Evolutionary conservation across 2,113 vertebrate species (phyloP), one percentile per base, ranked within the genome.

Genomic region (Corythornis madagascariensis): DNA sequence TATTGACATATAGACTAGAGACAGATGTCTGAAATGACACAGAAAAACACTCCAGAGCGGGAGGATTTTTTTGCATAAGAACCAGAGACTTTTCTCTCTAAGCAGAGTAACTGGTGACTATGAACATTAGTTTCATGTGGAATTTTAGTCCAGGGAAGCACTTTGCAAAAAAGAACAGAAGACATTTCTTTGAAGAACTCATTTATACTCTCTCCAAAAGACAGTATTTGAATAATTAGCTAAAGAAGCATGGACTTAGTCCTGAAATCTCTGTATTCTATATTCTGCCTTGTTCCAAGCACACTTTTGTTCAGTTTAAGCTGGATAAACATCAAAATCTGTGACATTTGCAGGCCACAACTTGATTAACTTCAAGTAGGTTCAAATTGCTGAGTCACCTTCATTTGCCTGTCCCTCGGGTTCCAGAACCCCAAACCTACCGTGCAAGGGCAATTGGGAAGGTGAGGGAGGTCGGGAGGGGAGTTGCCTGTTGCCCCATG

Each of bases 31-130:
- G 66, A 90, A 88, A 63, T 73, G 40, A 63, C 72, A 78, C 40
- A 56, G 50, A 57, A 57, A 74, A 86, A 73, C 38, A 82, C 25
- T 35, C 48, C 10, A 10, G 17, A 81, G 90, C 69, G 38, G 81
- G 77, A 90, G 77, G 66, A 93, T 60, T 75, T 89, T 89, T 94
- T 81, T 86, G 42, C 59, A 48, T 66, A 72, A 82, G 74, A 89
- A 66, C n/a, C 45, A 35, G 28, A 75, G 40, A 66, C 19, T 69
- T 65, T 25, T 53, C 29, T 61, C n/a, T 52, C 17, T 53, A 45
- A 85, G 63, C 64, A 91, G 47, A 72, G 16, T 35, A n/a, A 65
- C 6, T 33, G 35, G 7, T 77, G 75, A 64, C 55, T 79, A 28
- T 0, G 7, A 72, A 76, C 6, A 0, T 47, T 53, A 29, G 11